These are phyloP conservation scores for Notiomystis cincta DNA, from an alignment of 2,113 vertebrate genomes.

Conservation along the genomic window DNA sequence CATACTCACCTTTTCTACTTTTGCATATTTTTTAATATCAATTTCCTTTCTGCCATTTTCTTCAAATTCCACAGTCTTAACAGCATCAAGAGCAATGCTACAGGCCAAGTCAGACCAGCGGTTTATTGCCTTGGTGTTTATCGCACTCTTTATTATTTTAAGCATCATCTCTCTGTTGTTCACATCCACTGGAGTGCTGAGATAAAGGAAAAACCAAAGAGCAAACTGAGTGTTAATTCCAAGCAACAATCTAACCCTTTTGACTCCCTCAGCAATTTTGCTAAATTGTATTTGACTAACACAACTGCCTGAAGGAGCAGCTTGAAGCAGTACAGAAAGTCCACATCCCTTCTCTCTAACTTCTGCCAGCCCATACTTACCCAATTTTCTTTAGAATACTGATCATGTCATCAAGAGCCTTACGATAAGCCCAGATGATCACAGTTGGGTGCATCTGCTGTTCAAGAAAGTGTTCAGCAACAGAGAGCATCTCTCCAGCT, in stretches of 20 bases:
- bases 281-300: too few relatives aligned
- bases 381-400: constrained; percentile 82
- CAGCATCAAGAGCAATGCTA: constrained; percentile 85
- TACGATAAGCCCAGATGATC: constrained; percentile 88
- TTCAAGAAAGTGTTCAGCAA: constrained; percentile 93
- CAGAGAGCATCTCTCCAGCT: constrained; percentile 94
- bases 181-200: constrained; percentile 84
- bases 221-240: not conserved
- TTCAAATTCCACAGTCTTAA: constrained; percentile 88
- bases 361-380: not conserved
- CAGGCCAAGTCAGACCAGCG: constrained; percentile 85
- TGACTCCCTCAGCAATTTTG: not conserved
- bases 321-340: not conserved
- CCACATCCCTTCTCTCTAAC: not conserved
- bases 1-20: constrained; percentile 88
- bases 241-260: too few relatives aligned
- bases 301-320: not conserved
- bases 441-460: constrained; percentile 97
- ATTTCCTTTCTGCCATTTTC: constrained; percentile 92
- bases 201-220: not conserved
- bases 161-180: constrained; percentile 88
- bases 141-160: constrained; percentile 89
- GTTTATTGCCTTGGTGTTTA: constrained; percentile 84
- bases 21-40: constrained; percentile 96
- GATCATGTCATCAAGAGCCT: constrained; percentile 91